Evolutionary conservation across 2,888 invertebrate genomes (phyloP).

Genomic region (Hirtodrosophila trivittata): DNA sequence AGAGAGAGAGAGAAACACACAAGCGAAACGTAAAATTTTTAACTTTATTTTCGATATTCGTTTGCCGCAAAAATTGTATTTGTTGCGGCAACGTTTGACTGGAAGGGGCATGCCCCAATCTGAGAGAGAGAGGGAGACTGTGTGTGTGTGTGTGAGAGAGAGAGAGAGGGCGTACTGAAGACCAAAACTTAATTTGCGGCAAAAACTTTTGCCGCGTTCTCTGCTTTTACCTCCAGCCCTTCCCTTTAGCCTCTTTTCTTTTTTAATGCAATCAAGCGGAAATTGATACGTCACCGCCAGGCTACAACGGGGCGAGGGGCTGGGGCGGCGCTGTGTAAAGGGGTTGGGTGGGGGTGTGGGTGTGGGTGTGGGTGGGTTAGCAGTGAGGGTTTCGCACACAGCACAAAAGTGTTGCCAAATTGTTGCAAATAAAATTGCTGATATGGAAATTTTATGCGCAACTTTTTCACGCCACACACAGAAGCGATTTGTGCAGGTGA

Average conservation of each 20-base stretch:
- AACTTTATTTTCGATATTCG: conserved; percentile 78
- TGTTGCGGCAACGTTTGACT: conserved; percentile 56
- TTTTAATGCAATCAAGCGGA: conserved; percentile 78
- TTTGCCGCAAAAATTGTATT: conserved; percentile 77
- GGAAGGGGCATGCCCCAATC: neutral
- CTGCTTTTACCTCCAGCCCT: conserved; percentile 1
- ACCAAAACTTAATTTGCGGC: conserved; percentile 73
- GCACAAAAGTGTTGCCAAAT: conserved; percentile 73
- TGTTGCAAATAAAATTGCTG: conserved; percentile 79
- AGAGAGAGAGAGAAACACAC: conserved; percentile 10
- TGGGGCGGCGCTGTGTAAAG: neutral
- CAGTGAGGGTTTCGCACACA: neutral
- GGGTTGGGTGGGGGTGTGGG: neutral
- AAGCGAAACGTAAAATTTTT: conserved; percentile 68
- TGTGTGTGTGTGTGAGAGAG: neutral
- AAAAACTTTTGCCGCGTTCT: conserved; percentile 58
- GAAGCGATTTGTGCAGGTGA: conserved; percentile 13
- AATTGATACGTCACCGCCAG: conserved; percentile 74
- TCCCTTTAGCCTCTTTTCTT: conserved; percentile 14
- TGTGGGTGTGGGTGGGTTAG: neutral
- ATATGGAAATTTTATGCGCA: conserved; percentile 73
- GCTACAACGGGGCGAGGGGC: conserved; percentile 5
- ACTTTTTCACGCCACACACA: conserved; percentile 51
- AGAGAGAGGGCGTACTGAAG: neutral
- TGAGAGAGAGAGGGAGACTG: neutral